A percentile compares a stretch with the other conserved stretches of the same genome.
These are phyloP conservation scores for Synanthedon formicaeformis DNA, from an alignment of 2,888 invertebrate genomes.

Conservation along the genomic window DNA sequence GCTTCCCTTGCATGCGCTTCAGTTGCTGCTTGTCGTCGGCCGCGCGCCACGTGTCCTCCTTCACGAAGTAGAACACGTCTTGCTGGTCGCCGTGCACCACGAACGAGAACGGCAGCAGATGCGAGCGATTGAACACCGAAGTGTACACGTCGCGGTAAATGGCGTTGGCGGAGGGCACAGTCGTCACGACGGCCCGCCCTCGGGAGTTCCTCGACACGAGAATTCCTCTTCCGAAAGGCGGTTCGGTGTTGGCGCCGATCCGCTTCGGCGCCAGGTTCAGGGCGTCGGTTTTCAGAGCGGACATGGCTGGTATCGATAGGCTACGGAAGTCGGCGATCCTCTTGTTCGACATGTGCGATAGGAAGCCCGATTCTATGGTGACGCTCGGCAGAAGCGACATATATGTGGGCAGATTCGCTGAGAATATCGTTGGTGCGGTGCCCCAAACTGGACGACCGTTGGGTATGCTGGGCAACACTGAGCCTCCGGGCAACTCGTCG, in stretches of 20 bases:
- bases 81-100: conserved; percentile 90
- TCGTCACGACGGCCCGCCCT: conserved; percentile 84
- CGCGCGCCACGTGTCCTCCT: conserved; percentile 91
- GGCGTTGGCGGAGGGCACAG: conserved; percentile 90
- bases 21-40: conserved; percentile 89
- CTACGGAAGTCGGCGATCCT: conserved; percentile 82
- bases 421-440: conserved; percentile 60
- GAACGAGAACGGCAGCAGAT: conserved; percentile 87
- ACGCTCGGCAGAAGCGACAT: conserved; percentile 76
- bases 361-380: conserved; percentile 85
- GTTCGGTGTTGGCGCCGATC: conserved; percentile 86
- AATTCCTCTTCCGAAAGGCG: conserved; percentile 89
- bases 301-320: conserved; percentile 82
- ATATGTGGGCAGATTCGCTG: conserved; percentile 70
- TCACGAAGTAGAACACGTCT: conserved; percentile 93
- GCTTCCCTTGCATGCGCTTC: conserved; percentile 89
- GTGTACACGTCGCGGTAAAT: conserved; percentile 94
- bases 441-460: conserved; percentile 69
- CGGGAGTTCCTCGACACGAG: conserved; percentile 84
- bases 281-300: conserved; percentile 83
- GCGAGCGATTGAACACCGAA: conserved; percentile 90
- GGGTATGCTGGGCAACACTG: conserved; percentile 75
- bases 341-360: conserved; percentile 83
- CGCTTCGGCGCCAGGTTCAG: conserved; percentile 80
- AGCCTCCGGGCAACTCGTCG: conserved; percentile 74